phyloP scores from a whole-genome alignment of 2,888 invertebrate genomes.

The Blastobasis lacticolella region DNA sequence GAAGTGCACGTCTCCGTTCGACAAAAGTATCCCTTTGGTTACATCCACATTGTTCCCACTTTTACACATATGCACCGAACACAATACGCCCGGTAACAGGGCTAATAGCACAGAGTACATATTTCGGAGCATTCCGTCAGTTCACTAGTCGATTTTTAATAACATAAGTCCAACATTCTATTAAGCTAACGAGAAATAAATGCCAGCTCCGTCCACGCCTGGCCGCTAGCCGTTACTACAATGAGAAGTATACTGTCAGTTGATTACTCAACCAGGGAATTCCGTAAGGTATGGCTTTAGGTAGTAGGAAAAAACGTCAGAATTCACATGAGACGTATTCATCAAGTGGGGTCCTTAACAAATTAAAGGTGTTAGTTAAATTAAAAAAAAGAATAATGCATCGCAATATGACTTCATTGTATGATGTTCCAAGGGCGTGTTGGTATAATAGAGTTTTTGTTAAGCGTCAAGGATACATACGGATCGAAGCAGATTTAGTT shows the following conservation, averaged over 20 bases:
- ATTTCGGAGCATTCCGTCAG: background rate
- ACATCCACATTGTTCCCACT: conserved; percentile 28
- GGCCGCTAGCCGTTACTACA: background rate
- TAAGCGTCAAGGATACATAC: too few species aligned
- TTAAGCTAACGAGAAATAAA: background rate
- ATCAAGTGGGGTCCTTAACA: background rate
- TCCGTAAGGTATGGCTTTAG: conserved; percentile 13
- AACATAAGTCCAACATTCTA: background rate
- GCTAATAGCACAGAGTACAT: conserved; percentile 18
- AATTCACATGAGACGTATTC: background rate
- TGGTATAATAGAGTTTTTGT: too few species aligned
- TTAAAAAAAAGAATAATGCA: background rate
- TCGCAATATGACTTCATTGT: too few species aligned
- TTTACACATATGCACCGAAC: conserved; percentile 22
- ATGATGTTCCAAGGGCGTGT: too few species aligned
- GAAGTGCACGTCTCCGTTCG: conserved; percentile 25
- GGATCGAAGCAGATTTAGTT: too few species aligned
- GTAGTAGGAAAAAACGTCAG: background rate
- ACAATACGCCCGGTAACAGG: conserved; percentile 15
- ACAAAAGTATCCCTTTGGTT: conserved; percentile 23
- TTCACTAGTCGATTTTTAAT: background rate
- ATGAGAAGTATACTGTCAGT: conserved; percentile 2
- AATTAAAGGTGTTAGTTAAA: background rate
- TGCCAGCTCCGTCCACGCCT: conserved; percentile 1
- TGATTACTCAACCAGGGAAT: conserved; percentile 37